These are phyloP conservation scores for Drosophila asahinai DNA, from an alignment of 1,140 invertebrate genomes.

Conservation along the genomic window DNA sequence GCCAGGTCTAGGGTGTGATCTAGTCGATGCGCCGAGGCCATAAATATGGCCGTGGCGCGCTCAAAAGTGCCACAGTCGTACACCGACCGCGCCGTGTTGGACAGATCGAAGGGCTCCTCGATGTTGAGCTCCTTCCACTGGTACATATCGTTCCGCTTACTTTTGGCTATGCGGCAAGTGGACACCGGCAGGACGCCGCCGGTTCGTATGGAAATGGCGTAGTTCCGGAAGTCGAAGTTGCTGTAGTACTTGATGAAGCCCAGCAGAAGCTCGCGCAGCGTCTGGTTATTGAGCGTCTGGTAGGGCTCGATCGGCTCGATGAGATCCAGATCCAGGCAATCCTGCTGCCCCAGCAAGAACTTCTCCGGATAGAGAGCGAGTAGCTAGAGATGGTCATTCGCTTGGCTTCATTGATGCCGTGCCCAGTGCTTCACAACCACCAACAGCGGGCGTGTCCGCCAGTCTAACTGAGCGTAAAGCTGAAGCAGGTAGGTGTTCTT, in stretches of 20 bases:
- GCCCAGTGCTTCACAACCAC: conserved; percentile 98
- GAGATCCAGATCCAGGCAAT: conserved; percentile 86
- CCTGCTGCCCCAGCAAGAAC: conserved; percentile 86
- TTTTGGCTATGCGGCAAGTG: conserved; percentile 88
- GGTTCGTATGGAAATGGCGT: conserved; percentile 92
- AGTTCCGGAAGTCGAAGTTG: conserved; percentile 90
- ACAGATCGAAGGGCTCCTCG: conserved; percentile 97
- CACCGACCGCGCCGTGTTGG: conserved; percentile 97
- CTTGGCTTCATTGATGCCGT: conserved; percentile 98
- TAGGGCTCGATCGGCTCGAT: conserved; percentile 87
- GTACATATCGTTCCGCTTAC: conserved; percentile 90
- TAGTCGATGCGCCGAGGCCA: conserved; percentile 59
- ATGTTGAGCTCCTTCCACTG: conserved; percentile 98
- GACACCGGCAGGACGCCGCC: conserved; percentile 90
- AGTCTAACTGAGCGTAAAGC: conserved; percentile 96
- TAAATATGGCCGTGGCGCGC: conserved; percentile 91
- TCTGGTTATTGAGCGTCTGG: conserved; percentile 89
- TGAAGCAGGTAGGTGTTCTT: conserved; percentile 97
- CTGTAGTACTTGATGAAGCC: conserved; percentile 96
- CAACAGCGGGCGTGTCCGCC: conserved; percentile 96
- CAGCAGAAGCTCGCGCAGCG: conserved; percentile 94
- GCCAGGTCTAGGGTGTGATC: conserved; percentile 69
- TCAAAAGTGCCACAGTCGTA: conserved; percentile 94
- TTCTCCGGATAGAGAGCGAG: conserved; percentile 93
- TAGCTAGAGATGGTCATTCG: conserved; percentile 98